Evolutionary conservation across 2,888 invertebrate genomes (phyloP), one percentile per base, ranked within the genome.

Genomic region (Selenia dentaria): DNA sequence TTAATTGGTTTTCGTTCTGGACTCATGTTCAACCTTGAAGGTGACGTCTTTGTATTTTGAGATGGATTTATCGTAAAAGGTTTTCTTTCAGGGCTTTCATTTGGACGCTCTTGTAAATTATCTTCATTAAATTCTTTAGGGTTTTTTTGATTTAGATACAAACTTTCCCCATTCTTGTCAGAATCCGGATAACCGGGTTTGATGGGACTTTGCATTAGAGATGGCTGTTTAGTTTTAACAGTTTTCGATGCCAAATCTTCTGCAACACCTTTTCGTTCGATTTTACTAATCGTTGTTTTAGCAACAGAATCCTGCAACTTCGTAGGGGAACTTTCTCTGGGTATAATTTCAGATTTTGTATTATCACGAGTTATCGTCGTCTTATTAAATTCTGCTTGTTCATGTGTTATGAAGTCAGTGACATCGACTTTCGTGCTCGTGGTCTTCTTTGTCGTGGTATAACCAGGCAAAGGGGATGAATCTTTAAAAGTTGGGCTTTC

Each of bases 401-500:
- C 82, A 13, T 60, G 55, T 2, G 49, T 45, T 27, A 79, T 70
- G 40, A 79, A 77, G 24, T 79, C 70, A 16, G 62, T 67, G 1
- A 67, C 65, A 36, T 66, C 53, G 1, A 54, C 52, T 39, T 63
- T 61, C 18, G 46, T 63, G 8, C 63, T 51, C 22, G 39, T 52
- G 8, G 27, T 54, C 40, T 67, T 58, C 10, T 61, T 65, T 3
- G 50, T 52, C 8, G 50, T 43, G n/a, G 54, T 33, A 18, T 61
- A 56, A 20, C 69, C 57, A 24, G 49, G 48, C 9, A 68, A 59
- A 8, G 56, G 53, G 27, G 62, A 64, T 9, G 57, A 55, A 51
- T 81, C 80, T 43, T 58, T 70, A 2, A 64, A 62, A 36, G 50
- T 62, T 6, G 83, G 81, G 62, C 80, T 88, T 8, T 55, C 49